Conservation (phyloP, 2,888 invertebrate species). For the Stratiomys singularior region DNA sequence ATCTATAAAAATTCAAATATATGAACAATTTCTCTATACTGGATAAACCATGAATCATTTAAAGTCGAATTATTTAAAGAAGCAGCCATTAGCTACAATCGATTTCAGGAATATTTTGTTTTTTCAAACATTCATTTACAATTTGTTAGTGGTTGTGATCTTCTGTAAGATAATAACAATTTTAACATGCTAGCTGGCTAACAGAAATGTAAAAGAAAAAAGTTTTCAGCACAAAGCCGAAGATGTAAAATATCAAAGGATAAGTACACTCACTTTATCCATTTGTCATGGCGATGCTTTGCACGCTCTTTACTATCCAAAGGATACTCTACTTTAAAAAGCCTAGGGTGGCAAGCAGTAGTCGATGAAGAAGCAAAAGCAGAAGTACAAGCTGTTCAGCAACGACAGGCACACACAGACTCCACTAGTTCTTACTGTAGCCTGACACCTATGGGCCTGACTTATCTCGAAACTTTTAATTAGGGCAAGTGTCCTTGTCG, state of each 20-base stretch:
- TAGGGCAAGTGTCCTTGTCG: constrained; percentile 43
- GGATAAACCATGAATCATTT: no score
- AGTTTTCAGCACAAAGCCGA: constrained; percentile 1
- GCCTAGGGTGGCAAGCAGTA: constrained; percentile 13
- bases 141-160: no score
- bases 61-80: no score
- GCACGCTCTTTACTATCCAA: constrained; percentile 18
- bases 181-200: no score
- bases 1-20: no score
- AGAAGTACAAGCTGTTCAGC: neutral
- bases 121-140: no score
- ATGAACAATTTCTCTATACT: no score
- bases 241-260: constrained; percentile 35
- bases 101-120: no score
- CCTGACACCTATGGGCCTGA: constrained; percentile 39
- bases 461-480: constrained; percentile 42
- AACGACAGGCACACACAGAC: neutral
- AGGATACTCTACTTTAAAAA: neutral
- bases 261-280: constrained; percentile 14
- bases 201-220: constrained; percentile 7
- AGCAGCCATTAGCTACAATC: no score
- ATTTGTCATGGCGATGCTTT: constrained; percentile 15
- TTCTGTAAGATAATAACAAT: no score
- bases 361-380: neutral
- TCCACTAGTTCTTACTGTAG: constrained; percentile 13